A percentile compares a stretch with the other conserved stretches of the same genome.
These are phyloP conservation scores for Vanessa atalanta DNA, from an alignment of 1,140 invertebrate genomes.

Conservation along the genomic window DNA sequence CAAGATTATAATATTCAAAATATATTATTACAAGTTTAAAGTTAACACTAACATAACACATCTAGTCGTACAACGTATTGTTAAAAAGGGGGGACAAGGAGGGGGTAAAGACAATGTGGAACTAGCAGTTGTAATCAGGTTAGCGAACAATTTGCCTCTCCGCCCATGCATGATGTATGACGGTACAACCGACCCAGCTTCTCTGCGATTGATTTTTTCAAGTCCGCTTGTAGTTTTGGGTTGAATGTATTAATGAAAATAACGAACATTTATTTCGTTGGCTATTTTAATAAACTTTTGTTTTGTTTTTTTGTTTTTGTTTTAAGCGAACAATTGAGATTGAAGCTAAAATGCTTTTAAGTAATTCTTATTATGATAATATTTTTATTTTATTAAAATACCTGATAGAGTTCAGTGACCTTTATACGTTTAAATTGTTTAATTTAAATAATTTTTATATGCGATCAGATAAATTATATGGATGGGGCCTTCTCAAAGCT, in stretches of 20 bases:
- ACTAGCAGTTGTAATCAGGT: constrained; percentile 78
- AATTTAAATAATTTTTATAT: no score
- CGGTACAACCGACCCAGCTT: constrained; percentile 60
- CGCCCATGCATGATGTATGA: constrained; percentile 69
- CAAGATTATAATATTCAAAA: constrained; percentile 3
- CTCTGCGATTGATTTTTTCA: constrained; percentile 58
- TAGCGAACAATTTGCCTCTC: constrained; percentile 78
- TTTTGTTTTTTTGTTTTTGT: no score
- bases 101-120: constrained; percentile 73
- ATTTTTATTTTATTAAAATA: no score
- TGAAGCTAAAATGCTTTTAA: no score
- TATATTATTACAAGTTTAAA: background rate
- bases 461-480: no score
- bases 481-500: no score
- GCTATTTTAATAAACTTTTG: background rate
- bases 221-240: constrained; percentile 23
- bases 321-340: no score
- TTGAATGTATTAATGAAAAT: constrained; percentile 1
- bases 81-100: constrained; percentile 12
- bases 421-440: no score
- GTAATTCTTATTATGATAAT: no score
- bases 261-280: background rate
- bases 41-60: constrained; percentile 8
- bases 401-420: no score
- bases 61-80: constrained; percentile 7